Evolutionary conservation across 2,113 vertebrate species (phyloP), one percentile per base, ranked within the genome.

Genomic region (Haliaeetus leucogaster): DNA sequence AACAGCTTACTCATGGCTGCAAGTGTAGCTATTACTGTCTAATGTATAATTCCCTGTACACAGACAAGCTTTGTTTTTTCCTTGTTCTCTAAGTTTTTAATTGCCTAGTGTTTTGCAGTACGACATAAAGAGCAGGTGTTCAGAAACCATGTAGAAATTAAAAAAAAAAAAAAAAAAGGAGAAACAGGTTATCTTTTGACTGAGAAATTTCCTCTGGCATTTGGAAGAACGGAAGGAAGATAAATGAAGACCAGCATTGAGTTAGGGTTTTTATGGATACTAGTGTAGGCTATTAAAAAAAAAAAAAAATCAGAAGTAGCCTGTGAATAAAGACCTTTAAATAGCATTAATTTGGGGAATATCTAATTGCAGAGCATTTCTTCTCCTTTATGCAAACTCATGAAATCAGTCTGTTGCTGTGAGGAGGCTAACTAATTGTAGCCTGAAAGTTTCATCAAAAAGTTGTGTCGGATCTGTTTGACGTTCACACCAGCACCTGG

Each of bases 61-160:
- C 79, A 65, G 52, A 87, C 72, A 42, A 71, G 88, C 78, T 96
- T 93, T 88, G 71, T 86, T 95, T 97, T 94, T 96, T 20, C 27
- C 58, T 94, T 79, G 34, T 97, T 96, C 81, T 95, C 68, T 36
- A 58, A 83, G 96, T 91, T 94, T 97, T 94, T 97, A 95, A 94
- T 93, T 95, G 90, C 89, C 79, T 71, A 26, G 47, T 89, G 61
- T 97, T 97, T 94, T 94, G 86, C 72, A 88, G 84, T 79, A 62
- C 2, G 23, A 76, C 81, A 82, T 91, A 91, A 98, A 97, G 82
- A 95, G 77, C 94, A 97, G 97, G 95, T 97, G 95, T 94, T 97
- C 71, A 93, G 96, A 91, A 95, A 77, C 42, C 25, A n/a, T 56
- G 68, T 53, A 79, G 79, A 90, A 84, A 77, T 90, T 74, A 36